These are phyloP conservation scores for Procambarus clarkii DNA, from an alignment of 1,140 invertebrate genomes.

Conservation along the genomic window DNA sequence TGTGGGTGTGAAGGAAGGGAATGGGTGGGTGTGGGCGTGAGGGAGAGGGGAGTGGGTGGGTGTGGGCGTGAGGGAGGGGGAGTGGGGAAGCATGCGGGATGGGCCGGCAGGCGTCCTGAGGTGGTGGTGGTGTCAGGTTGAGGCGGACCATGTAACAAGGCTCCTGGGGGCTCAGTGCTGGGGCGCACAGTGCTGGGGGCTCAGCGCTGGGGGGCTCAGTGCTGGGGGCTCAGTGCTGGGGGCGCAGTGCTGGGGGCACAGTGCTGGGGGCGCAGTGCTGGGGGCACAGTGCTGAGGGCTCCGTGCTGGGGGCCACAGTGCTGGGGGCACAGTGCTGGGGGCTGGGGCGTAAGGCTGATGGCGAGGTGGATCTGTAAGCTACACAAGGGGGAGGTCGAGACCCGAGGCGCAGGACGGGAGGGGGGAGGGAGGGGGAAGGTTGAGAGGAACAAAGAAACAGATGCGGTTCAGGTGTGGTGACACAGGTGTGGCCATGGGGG, in stretches of 20 bases:
- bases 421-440: background rate
- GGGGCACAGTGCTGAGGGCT: background rate
- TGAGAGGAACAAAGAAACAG: background rate
- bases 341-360: too few relatives aligned
- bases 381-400: background rate
- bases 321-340: background rate
- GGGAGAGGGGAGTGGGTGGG: too few relatives aligned
- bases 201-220: too few relatives aligned
- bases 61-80: background rate
- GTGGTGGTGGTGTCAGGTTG: slow-evolving; percentile 24
- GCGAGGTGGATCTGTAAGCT: too few relatives aligned
- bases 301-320: background rate
- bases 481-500: background rate
- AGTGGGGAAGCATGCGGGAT: background rate
- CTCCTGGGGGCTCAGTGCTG: background rate
- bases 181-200: slow-evolving; percentile 13
- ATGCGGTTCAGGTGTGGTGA: background rate
- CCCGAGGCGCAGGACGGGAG: background rate
- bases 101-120: background rate
- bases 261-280: background rate
- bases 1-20: too few relatives aligned
- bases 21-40: too few relatives aligned
- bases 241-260: background rate
- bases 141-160: slow-evolving; percentile 14
- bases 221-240: background rate